These are phyloP conservation scores for Hybos culiciformis DNA, from an alignment of 2,888 invertebrate genomes.

Conservation along the genomic window DNA sequence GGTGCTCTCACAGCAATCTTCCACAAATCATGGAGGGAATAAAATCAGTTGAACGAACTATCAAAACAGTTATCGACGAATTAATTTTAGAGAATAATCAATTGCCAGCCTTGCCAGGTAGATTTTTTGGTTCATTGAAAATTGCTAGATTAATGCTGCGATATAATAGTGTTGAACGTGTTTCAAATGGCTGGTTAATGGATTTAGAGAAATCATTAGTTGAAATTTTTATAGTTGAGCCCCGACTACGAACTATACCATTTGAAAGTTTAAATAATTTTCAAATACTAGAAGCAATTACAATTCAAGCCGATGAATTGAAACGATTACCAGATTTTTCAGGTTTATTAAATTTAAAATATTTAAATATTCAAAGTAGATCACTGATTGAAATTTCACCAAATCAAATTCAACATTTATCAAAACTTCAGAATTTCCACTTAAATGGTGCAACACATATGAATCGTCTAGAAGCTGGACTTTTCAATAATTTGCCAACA, in stretches of 20 bases:
- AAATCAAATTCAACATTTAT: slow-evolving; percentile 54
- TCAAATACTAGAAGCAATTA: slow-evolving; percentile 66
- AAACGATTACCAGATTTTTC: slow-evolving; percentile 62
- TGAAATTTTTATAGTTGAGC: slow-evolving; percentile 75
- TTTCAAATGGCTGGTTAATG: slow-evolving; percentile 68
- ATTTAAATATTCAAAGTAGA: slow-evolving; percentile 57
- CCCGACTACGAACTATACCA: slow-evolving; percentile 63
- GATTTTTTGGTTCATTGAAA: slow-evolving; percentile 61
- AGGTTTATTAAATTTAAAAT: slow-evolving; percentile 54
- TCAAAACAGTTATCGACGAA: slow-evolving; percentile 65
- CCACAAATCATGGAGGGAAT: slow-evolving; percentile 61
- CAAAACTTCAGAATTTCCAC: slow-evolving; percentile 59
- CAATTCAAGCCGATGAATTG: slow-evolving; percentile 62
- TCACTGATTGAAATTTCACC: slow-evolving; percentile 52
- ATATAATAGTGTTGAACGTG: slow-evolving; percentile 67
- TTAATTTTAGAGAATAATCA: slow-evolving; percentile 78
- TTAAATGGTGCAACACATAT: slow-evolving; percentile 56
- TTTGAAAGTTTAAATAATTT: slow-evolving; percentile 62
- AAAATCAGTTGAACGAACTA: slow-evolving; percentile 47
- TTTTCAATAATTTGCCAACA: slow-evolving; percentile 54
- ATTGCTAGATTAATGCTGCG: slow-evolving; percentile 68
- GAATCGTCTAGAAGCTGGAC: slow-evolving; percentile 54
- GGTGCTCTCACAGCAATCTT: slow-evolving; percentile 86
- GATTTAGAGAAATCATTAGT: slow-evolving; percentile 62
- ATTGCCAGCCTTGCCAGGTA: slow-evolving; percentile 70